A percentile compares a stretch with the other conserved stretches of the same genome.
Conservation (phyloP, 2,113 vertebrate genomes). For the Neogale vison region DNA sequence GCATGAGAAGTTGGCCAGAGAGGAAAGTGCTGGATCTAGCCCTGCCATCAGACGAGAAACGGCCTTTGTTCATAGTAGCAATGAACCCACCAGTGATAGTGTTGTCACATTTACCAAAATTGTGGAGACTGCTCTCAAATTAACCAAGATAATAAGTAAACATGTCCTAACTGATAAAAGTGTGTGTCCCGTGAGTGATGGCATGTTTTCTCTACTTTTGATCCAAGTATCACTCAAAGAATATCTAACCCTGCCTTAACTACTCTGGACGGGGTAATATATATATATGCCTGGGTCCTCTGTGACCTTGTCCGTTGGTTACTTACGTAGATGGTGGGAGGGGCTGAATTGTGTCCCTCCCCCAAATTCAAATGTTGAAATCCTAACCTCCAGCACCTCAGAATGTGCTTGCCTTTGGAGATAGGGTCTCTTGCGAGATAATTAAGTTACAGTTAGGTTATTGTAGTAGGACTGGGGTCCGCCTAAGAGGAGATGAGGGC, state of each 20-base stretch:
- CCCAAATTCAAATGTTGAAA: background rate
- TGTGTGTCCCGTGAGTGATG: background rate
- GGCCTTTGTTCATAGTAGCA: background rate
- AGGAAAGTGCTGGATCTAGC: background rate
- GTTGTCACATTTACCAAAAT: no score
- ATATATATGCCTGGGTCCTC: background rate
- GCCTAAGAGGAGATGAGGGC: background rate
- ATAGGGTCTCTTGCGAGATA: background rate
- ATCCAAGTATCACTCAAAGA: background rate
- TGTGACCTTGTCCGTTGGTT: rapidly evolving
- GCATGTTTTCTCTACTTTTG: background rate
- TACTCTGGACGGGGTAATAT: background rate
- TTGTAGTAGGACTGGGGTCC: background rate
- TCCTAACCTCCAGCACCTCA: background rate
- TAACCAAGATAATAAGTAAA: background rate
- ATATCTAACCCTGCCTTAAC: background rate
- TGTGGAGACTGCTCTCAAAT: background rate
- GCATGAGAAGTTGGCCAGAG: background rate
- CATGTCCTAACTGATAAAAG: background rate
- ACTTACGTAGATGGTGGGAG: background rate
- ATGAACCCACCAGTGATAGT: background rate
- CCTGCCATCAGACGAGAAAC: background rate
- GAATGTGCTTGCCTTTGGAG: background rate
- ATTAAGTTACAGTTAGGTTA: no score
- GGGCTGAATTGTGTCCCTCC: background rate